These are phyloP conservation scores for Drosophila kuntzei DNA, from an alignment of 2,888 invertebrate genomes.

Conservation along the genomic window DNA sequence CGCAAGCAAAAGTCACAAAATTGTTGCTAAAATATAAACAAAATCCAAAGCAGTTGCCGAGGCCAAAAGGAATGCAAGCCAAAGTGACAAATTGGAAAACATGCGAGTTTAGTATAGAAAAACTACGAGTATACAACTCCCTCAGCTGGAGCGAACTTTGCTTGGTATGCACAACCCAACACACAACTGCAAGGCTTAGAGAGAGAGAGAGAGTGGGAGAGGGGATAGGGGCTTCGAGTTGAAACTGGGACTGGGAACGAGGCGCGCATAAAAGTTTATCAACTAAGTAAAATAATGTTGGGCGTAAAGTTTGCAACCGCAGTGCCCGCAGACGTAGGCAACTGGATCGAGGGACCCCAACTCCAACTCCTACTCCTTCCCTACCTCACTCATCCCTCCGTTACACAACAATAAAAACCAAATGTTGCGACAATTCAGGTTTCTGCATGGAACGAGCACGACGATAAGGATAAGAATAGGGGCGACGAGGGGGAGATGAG, in stretches of 20 bases:
- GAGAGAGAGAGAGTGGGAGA: neutral
- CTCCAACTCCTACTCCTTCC: neutral
- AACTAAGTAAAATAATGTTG: conserved; percentile 80
- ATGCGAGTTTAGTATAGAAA: conserved; percentile 39
- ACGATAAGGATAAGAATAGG: conserved; percentile 23
- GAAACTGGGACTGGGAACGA: conserved; percentile 24
- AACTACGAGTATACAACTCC: conserved; percentile 41
- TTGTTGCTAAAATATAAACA: conserved; percentile 64
- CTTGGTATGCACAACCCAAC: conserved; percentile 26
- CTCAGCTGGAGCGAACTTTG: conserved; percentile 28
- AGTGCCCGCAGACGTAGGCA: conserved; percentile 60
- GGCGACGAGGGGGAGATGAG: neutral
- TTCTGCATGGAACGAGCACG: conserved; percentile 37
- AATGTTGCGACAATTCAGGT: conserved; percentile 79
- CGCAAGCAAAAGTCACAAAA: conserved; percentile 60
- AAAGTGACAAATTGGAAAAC: conserved; percentile 73
- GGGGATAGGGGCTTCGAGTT: neutral
- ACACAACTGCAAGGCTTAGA: conserved; percentile 7
- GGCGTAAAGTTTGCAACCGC: conserved; percentile 77
- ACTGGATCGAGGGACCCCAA: conserved; percentile 10
- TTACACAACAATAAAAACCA: conserved; percentile 73
- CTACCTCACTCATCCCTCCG: neutral
- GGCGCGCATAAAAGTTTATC: conserved; percentile 74
- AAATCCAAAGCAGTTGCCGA: conserved; percentile 52
- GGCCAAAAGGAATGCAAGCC: conserved; percentile 46